phyloP scores from a whole-genome alignment of 2,797 vertebrate species.

The Cossypha caffra region DNA sequence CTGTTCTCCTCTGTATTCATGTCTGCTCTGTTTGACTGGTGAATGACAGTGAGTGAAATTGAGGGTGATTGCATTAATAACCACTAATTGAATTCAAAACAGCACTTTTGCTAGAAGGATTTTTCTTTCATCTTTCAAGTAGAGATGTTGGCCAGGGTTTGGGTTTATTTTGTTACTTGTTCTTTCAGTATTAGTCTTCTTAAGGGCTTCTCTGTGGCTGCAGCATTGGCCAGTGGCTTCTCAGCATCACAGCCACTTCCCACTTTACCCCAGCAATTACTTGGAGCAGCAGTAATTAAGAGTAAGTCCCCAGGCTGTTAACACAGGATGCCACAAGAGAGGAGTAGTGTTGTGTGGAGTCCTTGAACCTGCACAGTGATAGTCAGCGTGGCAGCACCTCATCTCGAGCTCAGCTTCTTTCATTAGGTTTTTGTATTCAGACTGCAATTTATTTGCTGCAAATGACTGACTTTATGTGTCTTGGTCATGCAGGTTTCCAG shows the following conservation, averaged over 20 bases:
- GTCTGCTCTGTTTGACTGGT: background rate
- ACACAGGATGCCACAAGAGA: fast-evolving
- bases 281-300: background rate
- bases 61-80: background rate
- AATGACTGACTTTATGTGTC: background rate
- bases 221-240: background rate
- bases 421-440: background rate
- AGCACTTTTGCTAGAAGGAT: background rate
- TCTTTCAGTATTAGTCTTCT: background rate
- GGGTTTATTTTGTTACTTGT: background rate
- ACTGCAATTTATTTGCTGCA: background rate
- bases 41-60: background rate
- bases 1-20: background rate
- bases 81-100: background rate
- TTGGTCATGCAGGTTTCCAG: background rate
- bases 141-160: background rate
- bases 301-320: background rate
- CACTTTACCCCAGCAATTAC: background rate
- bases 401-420: background rate
- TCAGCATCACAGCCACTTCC: background rate
- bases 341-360: background rate
- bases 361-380: background rate
- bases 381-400: background rate
- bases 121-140: background rate
- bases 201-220: background rate